Base-by-base conservation (phyloP, 2,888 invertebrate genomes). In the Plebejus anna region DNA sequence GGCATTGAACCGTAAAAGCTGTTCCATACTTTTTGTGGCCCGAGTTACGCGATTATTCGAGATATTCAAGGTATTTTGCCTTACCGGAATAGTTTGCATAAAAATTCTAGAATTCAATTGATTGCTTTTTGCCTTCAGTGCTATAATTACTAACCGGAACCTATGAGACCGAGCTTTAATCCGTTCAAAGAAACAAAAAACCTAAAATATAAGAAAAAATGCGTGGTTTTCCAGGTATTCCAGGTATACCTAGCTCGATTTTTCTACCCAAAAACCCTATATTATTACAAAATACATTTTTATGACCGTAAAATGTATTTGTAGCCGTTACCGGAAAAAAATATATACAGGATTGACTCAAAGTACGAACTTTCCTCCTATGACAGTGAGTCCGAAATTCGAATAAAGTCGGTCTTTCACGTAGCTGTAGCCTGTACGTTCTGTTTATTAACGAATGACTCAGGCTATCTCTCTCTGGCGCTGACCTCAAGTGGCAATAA, bases 401-500 rank as follows among this genome's bases (percentile, higher is more conserved):
- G 9, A 55, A 55, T 16, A 16, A 51, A 66, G 32, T 66, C 11
- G 32, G 32, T 16, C 11, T 66, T 66, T 61, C n/a, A 66, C 32
- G 32, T 13, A 66, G 66, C 51, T 13, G 22, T 22, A 22, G 22
- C 22, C 22, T 22, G 32, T 13, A 66, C 66, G 66, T 66, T 13
- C 9, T 36, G 66, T 66, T 66, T 32, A 32, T 66, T 66, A 66
- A 66, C 66, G 66, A 66, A 66, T 66, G 66, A 66, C 32, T 66
- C 32, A 66, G 6, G 66, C 32, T 36, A 66, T 36, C 66, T 55
- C 55, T 55, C 55, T 66, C 66, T 32, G 66, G 66, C 66, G 28
- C 66, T 66, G 66, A 66, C 66, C 66, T 36, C 66, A 66, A 66
- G 66, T 36, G 66, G 66, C 66, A 66, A 66, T 66, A 66, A 66